phyloP scores from a whole-genome alignment of 2,888 invertebrate species.

The Drosophila setosimentum region DNA sequence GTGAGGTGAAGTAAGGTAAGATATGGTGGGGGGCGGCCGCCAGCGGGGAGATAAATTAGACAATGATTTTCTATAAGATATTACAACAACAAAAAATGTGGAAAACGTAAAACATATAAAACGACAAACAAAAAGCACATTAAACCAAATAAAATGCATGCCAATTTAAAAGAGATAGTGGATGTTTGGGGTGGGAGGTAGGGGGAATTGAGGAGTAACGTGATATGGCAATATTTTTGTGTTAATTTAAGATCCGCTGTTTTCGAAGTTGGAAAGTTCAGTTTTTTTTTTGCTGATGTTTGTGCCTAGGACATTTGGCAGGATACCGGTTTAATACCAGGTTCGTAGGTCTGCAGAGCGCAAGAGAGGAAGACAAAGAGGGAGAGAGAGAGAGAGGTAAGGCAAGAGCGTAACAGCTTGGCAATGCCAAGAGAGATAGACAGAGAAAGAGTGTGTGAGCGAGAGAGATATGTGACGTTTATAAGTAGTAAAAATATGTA shows the following conservation, averaged over 20 bases:
- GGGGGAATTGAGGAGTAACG: neutral
- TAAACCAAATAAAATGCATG: conserved; percentile 7
- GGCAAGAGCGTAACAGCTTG: conserved; percentile 13
- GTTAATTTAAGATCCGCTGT: conserved; percentile 37
- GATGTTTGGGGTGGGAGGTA: neutral
- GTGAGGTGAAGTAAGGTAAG: neutral
- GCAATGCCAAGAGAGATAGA: conserved; percentile 4
- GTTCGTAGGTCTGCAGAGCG: conserved; percentile 12
- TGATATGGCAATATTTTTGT: conserved; percentile 2
- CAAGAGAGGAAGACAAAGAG: conserved; percentile 5
- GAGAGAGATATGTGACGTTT: conserved; percentile 8
- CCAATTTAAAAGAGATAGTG: neutral
- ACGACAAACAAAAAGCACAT: conserved; percentile 23
- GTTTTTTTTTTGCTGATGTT: neutral
- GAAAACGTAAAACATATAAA: conserved; percentile 16
- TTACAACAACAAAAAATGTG: conserved; percentile 3
- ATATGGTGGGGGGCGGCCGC: neutral
- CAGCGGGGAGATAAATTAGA: conserved; percentile 11
- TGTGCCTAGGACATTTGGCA: conserved; percentile 50
- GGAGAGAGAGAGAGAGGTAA: conserved; percentile 14
- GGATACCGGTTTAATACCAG: conserved; percentile 69
- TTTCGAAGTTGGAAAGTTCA: conserved; percentile 21
- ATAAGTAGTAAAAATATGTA: conserved; percentile 35
- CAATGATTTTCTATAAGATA: conserved; percentile 3
- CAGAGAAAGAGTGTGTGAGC: neutral